Conservation (phyloP, 2,797 vertebrate genomes). For the Euthynnus affinis region DNA sequence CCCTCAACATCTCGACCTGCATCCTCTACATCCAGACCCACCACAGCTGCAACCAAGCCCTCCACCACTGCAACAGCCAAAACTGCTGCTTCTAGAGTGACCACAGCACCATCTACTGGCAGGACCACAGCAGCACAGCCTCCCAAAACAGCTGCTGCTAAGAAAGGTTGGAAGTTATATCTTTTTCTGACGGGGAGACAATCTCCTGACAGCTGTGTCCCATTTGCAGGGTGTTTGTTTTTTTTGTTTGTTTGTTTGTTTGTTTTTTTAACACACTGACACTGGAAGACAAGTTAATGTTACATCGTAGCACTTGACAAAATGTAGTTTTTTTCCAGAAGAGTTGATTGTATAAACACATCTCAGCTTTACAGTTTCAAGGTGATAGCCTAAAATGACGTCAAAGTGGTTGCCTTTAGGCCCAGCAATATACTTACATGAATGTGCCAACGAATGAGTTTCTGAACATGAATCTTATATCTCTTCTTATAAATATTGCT, state of each 20-base stretch:
- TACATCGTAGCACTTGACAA: background rate
- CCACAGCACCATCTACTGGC: conserved; percentile 72
- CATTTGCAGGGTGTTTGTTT: background rate
- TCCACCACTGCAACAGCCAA: conserved; percentile 47
- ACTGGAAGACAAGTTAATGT: background rate
- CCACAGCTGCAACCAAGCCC: conserved; percentile 56
- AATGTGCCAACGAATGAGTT: background rate
- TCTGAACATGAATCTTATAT: background rate
- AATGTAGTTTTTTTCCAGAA: too few relatives aligned
- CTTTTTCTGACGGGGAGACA: background rate
- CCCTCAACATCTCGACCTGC: conserved; percentile 50
- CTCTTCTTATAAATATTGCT: too few relatives aligned
- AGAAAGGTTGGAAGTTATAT: conserved; percentile 78
- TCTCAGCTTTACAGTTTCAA: background rate
- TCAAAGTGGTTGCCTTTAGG: background rate
- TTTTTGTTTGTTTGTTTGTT: background rate
- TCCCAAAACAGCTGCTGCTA: conserved; percentile 64
- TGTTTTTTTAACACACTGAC: too few relatives aligned
- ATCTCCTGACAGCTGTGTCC: too few relatives aligned
- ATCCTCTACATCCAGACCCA: conserved; percentile 43
- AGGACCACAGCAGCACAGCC: conserved; percentile 66
- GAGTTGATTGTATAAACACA: background rate
- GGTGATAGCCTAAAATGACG: background rate
- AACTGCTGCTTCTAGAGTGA: conserved; percentile 61
- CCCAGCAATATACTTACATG: background rate